A percentile compares a stretch with the other conserved stretches of the same genome.
Conservation (phyloP, 2,797 vertebrate genomes). For the Chelon labrosus region DNA sequence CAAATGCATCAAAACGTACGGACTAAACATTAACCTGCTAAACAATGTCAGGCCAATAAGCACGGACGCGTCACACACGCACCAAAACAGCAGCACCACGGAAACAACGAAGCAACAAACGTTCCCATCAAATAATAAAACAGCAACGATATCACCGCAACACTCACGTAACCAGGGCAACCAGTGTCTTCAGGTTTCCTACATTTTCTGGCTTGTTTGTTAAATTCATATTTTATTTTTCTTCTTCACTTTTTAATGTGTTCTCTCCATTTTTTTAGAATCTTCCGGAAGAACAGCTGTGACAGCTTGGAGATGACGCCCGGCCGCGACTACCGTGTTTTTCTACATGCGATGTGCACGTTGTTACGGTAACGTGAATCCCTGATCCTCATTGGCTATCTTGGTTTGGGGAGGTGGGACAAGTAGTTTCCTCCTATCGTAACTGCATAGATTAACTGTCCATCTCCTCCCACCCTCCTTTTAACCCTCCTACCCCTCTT, state of each 20-base stretch:
- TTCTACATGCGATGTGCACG: conserved; percentile 8
- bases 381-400: conserved; percentile 56
- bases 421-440: conserved; percentile 64
- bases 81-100: conserved; percentile 71
- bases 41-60: conserved; percentile 37
- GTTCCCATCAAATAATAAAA: conserved; percentile 39
- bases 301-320: conserved; percentile 29
- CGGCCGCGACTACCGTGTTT: neutral
- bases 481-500: conserved; percentile 19
- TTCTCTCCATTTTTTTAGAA: conserved; percentile 66
- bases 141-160: conserved; percentile 45
- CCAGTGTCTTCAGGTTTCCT: conserved; percentile 45
- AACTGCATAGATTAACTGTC: conserved; percentile 84
- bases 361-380: conserved; percentile 3
- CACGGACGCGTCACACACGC: conserved; percentile 69
- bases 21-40: conserved; percentile 44
- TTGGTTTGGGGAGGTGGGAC: conserved; percentile 51
- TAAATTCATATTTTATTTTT: neutral
- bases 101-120: conserved; percentile 70
- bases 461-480: conserved; percentile 54
- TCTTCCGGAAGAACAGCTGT: conserved; percentile 56
- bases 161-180: conserved; percentile 60
- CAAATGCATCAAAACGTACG: conserved; percentile 35
- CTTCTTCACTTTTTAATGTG: conserved; percentile 56
- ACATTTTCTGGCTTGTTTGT: conserved; percentile 27